Evolutionary conservation across 2,888 invertebrate species (phyloP), one percentile per base, ranked within the genome.

Genomic region (Desoria tigrina): DNA sequence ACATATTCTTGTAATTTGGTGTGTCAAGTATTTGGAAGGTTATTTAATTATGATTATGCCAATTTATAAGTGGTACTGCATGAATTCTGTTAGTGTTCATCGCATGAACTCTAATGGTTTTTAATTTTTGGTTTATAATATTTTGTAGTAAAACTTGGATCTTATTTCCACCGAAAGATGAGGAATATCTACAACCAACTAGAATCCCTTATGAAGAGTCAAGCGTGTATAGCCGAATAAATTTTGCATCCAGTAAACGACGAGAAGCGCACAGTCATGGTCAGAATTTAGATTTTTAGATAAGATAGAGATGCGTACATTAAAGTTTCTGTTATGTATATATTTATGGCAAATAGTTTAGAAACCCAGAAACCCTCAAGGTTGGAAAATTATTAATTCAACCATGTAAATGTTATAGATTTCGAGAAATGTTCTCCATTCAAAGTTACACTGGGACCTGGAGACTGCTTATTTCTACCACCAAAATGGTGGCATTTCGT

Each of bases 401-500:
- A n/a, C n/a, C n/a, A n/a, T n/a, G n/a, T 45, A 45, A 16, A 11
- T 18, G 4, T n/a, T 16, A 45, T 66, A n/a, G 75, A 66, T 32
- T 42, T 75, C 27, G 27, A 56, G 3, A 64, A 72, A 60, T 74
- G 73, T 23, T 59, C 14, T 37, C 67, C 72, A 6, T 26, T 60
- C 14, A 65, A 60, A 60, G 65, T 75, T 11, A 72, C 67, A 2
- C 81, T 97, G 57, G 83, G 87, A 53, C 88, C 93, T 11, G 94
- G 94, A 0, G 92, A 97, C 81, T 89, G 93, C 0, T 82, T 98
- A 39, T 86, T 90, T 77, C 90, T 98, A 7, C 97, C 97, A 0
- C 85, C 86, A 68, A 89, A 90, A 68, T 98, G 97, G 96, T 98
- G 97, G 97, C 97, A 97, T 82, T 95, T 90, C 82, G 97, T 96